Evolutionary conservation across 2,888 invertebrate species (phyloP).

Genomic region (Drosophila nr. fundita): DNA sequence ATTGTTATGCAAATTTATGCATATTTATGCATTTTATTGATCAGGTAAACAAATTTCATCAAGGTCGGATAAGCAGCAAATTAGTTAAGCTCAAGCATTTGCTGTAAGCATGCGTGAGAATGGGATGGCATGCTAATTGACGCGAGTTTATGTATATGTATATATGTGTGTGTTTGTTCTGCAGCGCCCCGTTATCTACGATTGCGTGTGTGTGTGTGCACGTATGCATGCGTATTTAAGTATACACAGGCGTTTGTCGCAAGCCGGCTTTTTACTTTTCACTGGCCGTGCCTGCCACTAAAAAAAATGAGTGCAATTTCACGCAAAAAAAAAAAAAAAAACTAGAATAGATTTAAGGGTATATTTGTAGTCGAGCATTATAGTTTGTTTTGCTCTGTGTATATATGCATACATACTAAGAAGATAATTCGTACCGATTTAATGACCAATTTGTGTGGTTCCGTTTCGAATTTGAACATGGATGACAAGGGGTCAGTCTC

Average conservation of each 20-base stretch:
- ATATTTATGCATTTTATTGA: neutral
- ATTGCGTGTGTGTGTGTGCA: neutral
- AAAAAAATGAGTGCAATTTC: neutral
- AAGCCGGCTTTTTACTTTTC: neutral
- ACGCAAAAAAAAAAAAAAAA: neutral
- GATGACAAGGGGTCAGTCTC: conserved; percentile 41
- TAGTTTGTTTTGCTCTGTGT: neutral
- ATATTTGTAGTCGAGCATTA: neutral
- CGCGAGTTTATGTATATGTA: neutral
- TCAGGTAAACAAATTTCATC: neutral
- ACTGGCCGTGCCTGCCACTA: neutral
- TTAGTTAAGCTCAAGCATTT: neutral
- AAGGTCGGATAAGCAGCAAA: neutral
- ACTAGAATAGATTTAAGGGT: neutral
- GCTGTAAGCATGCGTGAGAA: neutral
- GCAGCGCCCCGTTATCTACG: neutral
- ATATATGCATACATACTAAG: neutral
- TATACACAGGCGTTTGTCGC: neutral
- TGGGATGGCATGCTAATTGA: neutral
- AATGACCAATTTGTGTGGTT: conserved; percentile 51
- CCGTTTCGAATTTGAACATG: conserved; percentile 54
- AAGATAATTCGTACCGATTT: conserved; percentile 52
- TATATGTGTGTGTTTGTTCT: neutral
- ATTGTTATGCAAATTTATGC: neutral
- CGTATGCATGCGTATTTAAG: neutral